These are phyloP conservation scores for Coryphaenoides rupestris DNA, from an alignment of 2,113 vertebrate species.

Conservation along the genomic window DNA sequence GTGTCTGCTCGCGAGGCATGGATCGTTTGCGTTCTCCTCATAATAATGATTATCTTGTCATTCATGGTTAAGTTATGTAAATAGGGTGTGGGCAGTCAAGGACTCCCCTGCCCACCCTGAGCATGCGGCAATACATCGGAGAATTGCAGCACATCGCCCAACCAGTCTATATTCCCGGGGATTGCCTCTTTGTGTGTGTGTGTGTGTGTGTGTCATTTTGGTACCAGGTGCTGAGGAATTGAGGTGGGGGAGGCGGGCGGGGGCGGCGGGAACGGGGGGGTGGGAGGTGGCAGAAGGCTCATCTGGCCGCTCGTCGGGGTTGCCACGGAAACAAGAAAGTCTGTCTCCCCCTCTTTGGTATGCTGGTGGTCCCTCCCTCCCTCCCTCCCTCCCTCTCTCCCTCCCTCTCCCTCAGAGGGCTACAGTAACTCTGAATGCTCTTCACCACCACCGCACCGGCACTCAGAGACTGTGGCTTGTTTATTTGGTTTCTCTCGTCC, in stretches of 20 bases:
- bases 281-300: constrained; percentile 50
- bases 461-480: constrained; percentile 4
- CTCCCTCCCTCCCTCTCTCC: constrained; percentile 10
- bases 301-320: constrained; percentile 50
- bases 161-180: constrained; percentile 29
- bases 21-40: no score
- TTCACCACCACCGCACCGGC: not conserved
- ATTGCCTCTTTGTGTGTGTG: constrained; percentile 21
- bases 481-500: not conserved
- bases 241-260: constrained; percentile 31
- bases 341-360: constrained; percentile 58
- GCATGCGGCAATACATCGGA: no score
- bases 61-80: no score
- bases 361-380: constrained; percentile 53
- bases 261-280: constrained; percentile 45
- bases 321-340: constrained; percentile 70
- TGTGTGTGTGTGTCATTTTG: not conserved
- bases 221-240: constrained; percentile 48
- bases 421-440: no score
- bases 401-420: not conserved
- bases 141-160: no score
- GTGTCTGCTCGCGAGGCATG: no score
- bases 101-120: no score
- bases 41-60: no score
- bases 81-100: no score